These are phyloP conservation scores for Augochlorella aurata DNA, from an alignment of 2,888 invertebrate genomes.

Conservation along the genomic window DNA sequence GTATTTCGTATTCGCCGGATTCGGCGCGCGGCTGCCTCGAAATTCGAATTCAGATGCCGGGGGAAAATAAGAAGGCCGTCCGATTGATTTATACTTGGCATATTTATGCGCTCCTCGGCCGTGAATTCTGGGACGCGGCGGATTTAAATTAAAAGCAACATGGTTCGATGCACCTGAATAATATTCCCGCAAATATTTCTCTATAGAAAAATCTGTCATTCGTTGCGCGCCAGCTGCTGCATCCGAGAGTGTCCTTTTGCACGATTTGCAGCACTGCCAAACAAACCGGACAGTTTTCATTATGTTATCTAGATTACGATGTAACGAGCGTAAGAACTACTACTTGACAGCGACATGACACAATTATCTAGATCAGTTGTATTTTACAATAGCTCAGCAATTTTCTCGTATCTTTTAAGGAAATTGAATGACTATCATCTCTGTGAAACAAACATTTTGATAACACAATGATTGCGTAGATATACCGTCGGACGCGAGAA, in stretches of 20 bases:
- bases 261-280: background rate
- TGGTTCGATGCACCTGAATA: slow-evolving; percentile 32
- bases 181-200: slow-evolving; percentile 24
- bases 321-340: background rate
- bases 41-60: slow-evolving; percentile 55
- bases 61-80: slow-evolving; percentile 45
- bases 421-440: too few relatives aligned
- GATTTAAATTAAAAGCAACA: slow-evolving; percentile 45
- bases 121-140: slow-evolving; percentile 12
- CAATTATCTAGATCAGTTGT: too few relatives aligned
- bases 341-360: too few relatives aligned
- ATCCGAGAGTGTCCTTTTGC: background rate
- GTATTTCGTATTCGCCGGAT: slow-evolving; percentile 52
- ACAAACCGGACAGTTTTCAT: background rate
- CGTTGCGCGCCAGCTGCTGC: background rate
- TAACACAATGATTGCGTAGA: too few relatives aligned
- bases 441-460: too few relatives aligned
- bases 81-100: slow-evolving; percentile 55
- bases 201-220: background rate
- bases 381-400: background rate
- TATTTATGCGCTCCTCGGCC: slow-evolving; percentile 34
- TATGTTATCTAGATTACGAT: background rate
- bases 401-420: too few relatives aligned
- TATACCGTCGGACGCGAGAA: too few relatives aligned
- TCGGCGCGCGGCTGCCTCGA: slow-evolving; percentile 50